phyloP scores from a whole-genome alignment of 2,113 vertebrate species.

The Aramus guarauna region DNA sequence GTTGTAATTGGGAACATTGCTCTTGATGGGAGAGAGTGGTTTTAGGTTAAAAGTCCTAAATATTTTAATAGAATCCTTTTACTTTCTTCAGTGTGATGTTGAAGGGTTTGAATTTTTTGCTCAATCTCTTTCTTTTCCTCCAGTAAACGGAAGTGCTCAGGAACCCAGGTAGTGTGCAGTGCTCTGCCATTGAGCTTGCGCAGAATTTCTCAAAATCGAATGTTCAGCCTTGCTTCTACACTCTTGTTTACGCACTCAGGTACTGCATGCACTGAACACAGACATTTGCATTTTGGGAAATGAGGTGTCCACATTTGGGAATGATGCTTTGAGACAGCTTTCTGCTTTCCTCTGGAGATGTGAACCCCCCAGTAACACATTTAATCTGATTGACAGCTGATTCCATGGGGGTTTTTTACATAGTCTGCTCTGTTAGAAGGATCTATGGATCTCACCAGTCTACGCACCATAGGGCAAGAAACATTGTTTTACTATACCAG shows the following conservation, averaged over 20 bases:
- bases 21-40: neutral
- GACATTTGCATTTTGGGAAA: neutral
- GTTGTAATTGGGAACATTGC: constrained; percentile 20
- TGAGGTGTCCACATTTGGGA: neutral
- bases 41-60: constrained; percentile 22
- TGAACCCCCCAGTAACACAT: neutral
- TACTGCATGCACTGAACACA: neutral
- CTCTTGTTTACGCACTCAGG: fast-evolving
- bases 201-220: neutral
- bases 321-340: neutral
- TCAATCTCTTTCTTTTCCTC: neutral
- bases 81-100: neutral
- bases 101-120: neutral
- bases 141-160: neutral
- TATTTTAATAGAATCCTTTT: neutral
- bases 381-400: neutral
- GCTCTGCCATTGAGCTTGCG: neutral
- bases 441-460: neutral
- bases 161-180: neutral
- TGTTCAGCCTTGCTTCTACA: neutral
- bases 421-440: neutral
- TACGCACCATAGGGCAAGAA: neutral
- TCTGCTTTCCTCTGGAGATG: neutral
- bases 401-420: neutral
- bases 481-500: neutral